Evolutionary conservation across 2,797 vertebrate genomes (phyloP), one percentile per base, ranked within the genome.

Genomic region (Chelmon rostratus): DNA sequence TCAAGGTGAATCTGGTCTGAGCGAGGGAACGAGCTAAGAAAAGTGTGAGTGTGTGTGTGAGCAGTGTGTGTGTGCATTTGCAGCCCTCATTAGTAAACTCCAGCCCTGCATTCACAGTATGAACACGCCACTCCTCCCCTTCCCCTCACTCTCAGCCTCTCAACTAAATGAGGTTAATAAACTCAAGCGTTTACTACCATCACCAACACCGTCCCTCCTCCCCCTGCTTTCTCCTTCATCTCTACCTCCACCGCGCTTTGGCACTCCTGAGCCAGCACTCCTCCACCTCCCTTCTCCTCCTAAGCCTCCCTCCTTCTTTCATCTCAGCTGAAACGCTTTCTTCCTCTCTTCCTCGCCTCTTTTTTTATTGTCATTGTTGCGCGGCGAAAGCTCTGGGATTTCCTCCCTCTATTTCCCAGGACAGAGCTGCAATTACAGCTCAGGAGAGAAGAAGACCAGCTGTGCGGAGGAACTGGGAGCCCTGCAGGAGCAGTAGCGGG

Each of bases 101-200:
- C 89, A 96, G 92, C 95, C 93, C 92, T 90, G 81, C 89, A 47
- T 83, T 94, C 80, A 92, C 89, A 90, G 89, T 96, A 96, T 97
- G 96, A 95, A 96, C 95, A 94, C 95, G 87, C 93, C 92, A 25
- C 92, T 95, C 95, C 94, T 90, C 93, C 94, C 81, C 90, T 93
- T 94, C 94, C 88, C 92, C 90, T 92, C 94, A 91, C 93, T 87
- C 93, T 92, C 87, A 93, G 93, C 94, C 90, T 90, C 88, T 87
- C 95, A 93, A 92, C 94, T 96, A 95, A 93, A 94, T 95, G 94
- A 96, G 92, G 96, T 97, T 97, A 97, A 97, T 97, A 97, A 97
- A 83, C 95, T 96, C 93, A 92, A 96, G 94, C 95, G 95, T 97
- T 97, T 97, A 97, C 96, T 94, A 92, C 89, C 92, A 92, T 90